Conservation (phyloP, 2,888 invertebrate genomes). For the Spatulosminthurus flaviceps region DNA sequence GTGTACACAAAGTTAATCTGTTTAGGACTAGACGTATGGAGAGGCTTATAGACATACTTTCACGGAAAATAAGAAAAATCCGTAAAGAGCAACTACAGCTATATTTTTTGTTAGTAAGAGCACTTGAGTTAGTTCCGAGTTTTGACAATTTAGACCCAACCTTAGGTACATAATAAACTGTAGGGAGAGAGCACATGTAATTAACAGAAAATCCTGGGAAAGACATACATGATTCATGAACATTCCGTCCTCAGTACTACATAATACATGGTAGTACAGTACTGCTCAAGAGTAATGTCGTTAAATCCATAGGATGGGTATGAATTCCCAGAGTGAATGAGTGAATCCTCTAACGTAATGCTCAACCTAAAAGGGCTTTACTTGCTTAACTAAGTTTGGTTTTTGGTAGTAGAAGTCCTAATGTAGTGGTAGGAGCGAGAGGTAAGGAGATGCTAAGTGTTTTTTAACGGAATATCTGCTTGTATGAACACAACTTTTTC, state of each 20-base stretch:
- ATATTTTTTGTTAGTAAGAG: not conserved
- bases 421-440: too few relatives aligned
- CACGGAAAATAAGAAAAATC: not conserved
- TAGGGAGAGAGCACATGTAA: not conserved
- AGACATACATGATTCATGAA: not conserved
- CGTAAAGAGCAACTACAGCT: not conserved
- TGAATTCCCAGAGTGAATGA: not conserved
- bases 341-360: not conserved
- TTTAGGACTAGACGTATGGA: not conserved
- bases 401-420: too few relatives aligned
- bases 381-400: not conserved
- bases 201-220: not conserved
- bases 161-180: not conserved
- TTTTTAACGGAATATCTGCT: too few relatives aligned
- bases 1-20: constrained; percentile 13
- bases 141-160: not conserved
- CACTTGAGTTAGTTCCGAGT: not conserved
- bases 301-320: too few relatives aligned
- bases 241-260: too few relatives aligned
- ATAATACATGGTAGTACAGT: too few relatives aligned
- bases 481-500: too few relatives aligned
- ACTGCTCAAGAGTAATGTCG: too few relatives aligned
- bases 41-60: constrained; percentile 2
- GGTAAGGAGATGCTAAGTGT: too few relatives aligned
- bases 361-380: not conserved